Evolutionary conservation across 2,797 vertebrate species (phyloP).

Genomic region (Cuniculus paca): DNA sequence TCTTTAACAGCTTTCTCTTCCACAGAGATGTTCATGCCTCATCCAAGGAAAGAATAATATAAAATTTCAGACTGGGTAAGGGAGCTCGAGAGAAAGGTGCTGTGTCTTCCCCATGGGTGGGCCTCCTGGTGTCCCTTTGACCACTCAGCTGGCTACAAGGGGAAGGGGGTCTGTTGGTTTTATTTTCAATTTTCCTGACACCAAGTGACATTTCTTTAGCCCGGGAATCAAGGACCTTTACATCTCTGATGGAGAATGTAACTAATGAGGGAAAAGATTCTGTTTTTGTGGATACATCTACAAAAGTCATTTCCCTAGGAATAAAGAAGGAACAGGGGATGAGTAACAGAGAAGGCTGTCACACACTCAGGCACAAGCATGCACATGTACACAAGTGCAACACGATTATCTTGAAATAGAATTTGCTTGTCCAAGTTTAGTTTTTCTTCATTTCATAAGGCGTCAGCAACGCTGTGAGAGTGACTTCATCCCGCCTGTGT

Average conservation of each 20-base stretch:
- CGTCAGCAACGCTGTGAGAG: slow-evolving; percentile 27
- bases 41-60: not conserved
- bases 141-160: not conserved
- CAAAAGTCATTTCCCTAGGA: slow-evolving; percentile 65
- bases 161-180: not conserved
- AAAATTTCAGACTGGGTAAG: not conserved
- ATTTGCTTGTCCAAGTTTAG: slow-evolving; percentile 39
- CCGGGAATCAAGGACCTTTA: not conserved
- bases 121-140: not conserved
- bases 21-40: not conserved
- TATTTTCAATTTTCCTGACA: not conserved
- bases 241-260: not conserved
- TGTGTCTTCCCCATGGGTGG: not conserved
- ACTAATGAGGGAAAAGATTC: slow-evolving; percentile 35
- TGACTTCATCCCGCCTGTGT: slow-evolving; percentile 15
- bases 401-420: slow-evolving; percentile 77
- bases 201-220: not conserved
- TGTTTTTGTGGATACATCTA: slow-evolving; percentile 68
- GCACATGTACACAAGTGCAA: not conserved
- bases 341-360: slow-evolving; percentile 56
- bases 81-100: not conserved
- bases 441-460: slow-evolving; percentile 71
- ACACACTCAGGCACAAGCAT: not conserved
- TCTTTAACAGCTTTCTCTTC: not conserved
- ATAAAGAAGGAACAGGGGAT: not conserved